Evolutionary conservation across 2,888 invertebrate species (phyloP).

Genomic region (Cancer borealis): DNA sequence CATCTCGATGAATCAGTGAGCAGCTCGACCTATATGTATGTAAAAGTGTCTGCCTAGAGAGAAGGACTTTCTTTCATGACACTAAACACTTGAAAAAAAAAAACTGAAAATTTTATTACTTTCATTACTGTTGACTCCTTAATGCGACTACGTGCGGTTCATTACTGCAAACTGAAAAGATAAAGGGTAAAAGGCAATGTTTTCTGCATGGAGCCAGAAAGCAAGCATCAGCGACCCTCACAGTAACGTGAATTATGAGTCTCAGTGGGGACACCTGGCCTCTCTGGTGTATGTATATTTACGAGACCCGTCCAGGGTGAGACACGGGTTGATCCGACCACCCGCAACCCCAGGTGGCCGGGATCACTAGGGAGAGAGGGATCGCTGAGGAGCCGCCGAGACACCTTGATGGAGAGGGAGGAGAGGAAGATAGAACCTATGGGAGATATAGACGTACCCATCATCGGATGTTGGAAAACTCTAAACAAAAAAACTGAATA

Average conservation of each 20-base stretch:
- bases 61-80: neutral
- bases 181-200: neutral
- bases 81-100: neutral
- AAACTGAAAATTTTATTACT: neutral
- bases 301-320: slow-evolving; percentile 20
- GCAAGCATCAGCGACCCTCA: neutral
- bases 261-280: slow-evolving; percentile 29
- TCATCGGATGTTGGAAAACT: neutral
- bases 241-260: neutral
- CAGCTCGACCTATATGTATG: neutral
- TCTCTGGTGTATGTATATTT: slow-evolving; percentile 40
- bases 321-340: slow-evolving; percentile 26
- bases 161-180: neutral
- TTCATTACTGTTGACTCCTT: neutral
- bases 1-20: neutral
- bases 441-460: slow-evolving; percentile 5
- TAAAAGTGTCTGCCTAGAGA: neutral
- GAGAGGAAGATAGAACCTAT: neutral
- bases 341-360: neutral
- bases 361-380: slow-evolving; percentile 18
- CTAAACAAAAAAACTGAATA: neutral
- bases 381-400: neutral
- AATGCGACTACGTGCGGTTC: neutral
- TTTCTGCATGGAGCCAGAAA: neutral
- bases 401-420: neutral